A percentile compares a stretch with the other conserved stretches of the same genome.
Conservation (phyloP, 2,113 vertebrate species). For the Thalassarche chlororhynchos region DNA sequence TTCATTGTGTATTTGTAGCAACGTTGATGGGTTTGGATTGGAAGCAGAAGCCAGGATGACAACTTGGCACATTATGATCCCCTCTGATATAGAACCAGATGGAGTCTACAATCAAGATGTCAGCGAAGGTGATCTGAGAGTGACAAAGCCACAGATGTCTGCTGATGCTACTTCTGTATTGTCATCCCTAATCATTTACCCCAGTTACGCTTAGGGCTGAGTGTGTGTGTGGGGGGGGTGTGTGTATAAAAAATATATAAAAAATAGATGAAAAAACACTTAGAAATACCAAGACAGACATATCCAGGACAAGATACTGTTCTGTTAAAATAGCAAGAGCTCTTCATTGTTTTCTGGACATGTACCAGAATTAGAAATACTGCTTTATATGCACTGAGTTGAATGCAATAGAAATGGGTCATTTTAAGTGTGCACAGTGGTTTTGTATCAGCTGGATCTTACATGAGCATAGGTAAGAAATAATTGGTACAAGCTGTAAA, state of each 20-base stretch:
- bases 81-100: conserved; percentile 90
- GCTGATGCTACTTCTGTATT: not conserved
- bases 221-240: too few species aligned
- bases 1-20: conserved; percentile 75
- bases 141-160: not conserved
- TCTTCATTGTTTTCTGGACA: not conserved
- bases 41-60: conserved; percentile 99
- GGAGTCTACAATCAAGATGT: conserved; percentile 89
- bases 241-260: not conserved
- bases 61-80: conserved; percentile 97
- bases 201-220: not conserved
- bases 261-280: not conserved
- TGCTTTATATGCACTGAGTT: not conserved
- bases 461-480: not conserved
- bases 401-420: not conserved
- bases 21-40: conserved; percentile 94
- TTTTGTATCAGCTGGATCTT: not conserved
- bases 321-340: not conserved
- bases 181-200: not conserved
- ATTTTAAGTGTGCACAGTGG: not conserved
- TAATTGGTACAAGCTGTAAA: not conserved
- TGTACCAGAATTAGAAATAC: not conserved
- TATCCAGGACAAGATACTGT: not conserved
- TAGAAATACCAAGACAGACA: not conserved
- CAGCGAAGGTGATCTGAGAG: conserved; percentile 85